Evolutionary conservation across 2,888 invertebrate species (phyloP), one percentile per base, ranked within the genome.

Genomic region (Ommatoiulus sabulosus): DNA sequence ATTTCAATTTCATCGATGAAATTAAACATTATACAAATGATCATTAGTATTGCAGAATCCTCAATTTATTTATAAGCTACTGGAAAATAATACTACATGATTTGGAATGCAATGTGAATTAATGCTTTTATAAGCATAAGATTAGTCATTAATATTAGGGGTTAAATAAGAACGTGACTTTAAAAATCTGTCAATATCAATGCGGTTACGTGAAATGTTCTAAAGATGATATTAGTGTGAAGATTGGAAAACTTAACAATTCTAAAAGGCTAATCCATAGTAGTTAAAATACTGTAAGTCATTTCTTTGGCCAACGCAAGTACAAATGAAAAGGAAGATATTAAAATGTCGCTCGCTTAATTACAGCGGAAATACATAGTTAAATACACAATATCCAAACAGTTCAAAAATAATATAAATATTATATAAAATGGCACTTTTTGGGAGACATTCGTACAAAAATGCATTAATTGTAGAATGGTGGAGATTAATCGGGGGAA

Each of bases 371-470:
- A 35, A 80, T 80, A 80, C 35, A 80, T 80, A 80, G 80, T 80
- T 80, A 80, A 80, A 80, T 57, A 57, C 80, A 80, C 80, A 80
- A 80, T 80, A 80, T 80, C 80, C 35, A 35, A 80, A 80, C 35
- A 15, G 80, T 15, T 80, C 80, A 35, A 80, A 80, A 80, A 80
- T 12, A 35, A 80, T 72, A 80, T 80, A 80, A 80, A 80, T 80
- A 80, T 80, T 80, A 80, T 80, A 80, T 80, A 80, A 80, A 80
- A 80, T 80, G 80, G 80, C 80, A 80, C 80, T 80, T 35, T 57
- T 80, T 24, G 80, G 63, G 35, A 80, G 35, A 35, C 80, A 35
- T 80, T 80, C 80, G 35, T 80, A 80, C 35, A 35, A 10, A 80
- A 80, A 80, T 72, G n/a, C 20, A 35, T 35, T 80, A 24, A 43